phyloP scores from a whole-genome alignment of 2,797 vertebrate genomes.

The Chlorospingus flavigularis region DNA sequence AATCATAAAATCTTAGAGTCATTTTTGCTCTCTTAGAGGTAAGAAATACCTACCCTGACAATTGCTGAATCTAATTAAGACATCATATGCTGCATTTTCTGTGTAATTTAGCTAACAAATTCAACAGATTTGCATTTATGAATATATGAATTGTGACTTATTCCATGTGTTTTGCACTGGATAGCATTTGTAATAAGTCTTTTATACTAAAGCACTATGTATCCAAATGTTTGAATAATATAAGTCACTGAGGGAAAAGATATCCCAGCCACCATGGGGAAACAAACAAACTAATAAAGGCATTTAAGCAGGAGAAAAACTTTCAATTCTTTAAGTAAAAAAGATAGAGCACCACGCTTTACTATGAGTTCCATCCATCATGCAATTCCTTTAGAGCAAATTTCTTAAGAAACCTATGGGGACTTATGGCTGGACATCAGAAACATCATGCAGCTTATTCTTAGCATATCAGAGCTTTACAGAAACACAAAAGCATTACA shows the following conservation, averaged over 20 bases:
- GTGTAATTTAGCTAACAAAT: not conserved
- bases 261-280: not conserved
- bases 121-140: not conserved
- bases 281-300: not conserved
- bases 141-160: not conserved
- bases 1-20: not conserved
- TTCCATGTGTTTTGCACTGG: not conserved
- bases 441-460: not conserved
- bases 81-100: not conserved
- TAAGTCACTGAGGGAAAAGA: not conserved
- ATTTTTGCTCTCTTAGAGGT: not conserved
- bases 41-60: not conserved
- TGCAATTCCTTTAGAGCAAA: not conserved
- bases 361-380: not conserved
- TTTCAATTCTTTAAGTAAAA: not conserved
- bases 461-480: not conserved
- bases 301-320: not conserved
- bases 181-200: not conserved
- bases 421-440: not conserved
- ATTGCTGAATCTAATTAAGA: not conserved
- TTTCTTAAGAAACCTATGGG: not conserved
- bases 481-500: not conserved
- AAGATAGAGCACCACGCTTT: not conserved
- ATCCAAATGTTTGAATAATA: not conserved
- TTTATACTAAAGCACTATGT: not conserved